Percentiles rank a stretch among this genome's conserved stretches.
Conservation (phyloP, 1,140 invertebrate species). For the Batillaria attramentaria region DNA sequence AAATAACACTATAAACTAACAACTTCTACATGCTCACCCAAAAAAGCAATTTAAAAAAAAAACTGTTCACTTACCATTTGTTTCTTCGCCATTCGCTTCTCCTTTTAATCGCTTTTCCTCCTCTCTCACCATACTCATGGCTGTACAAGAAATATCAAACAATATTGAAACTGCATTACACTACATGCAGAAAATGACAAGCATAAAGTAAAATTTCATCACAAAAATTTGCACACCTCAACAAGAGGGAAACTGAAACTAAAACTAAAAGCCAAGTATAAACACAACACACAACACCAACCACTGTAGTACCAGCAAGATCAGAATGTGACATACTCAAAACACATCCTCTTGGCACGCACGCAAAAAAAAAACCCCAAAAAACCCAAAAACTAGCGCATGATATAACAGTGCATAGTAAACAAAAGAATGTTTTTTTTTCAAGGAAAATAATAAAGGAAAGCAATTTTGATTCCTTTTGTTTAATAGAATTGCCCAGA, state of each 20-base stretch:
- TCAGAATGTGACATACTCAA: too few relatives aligned
- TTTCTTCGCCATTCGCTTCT: slow-evolving; percentile 40
- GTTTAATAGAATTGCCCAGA: background rate
- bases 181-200: too few relatives aligned
- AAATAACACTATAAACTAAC: background rate
- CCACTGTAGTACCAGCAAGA: too few relatives aligned
- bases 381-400: too few relatives aligned
- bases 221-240: too few relatives aligned
- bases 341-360: too few relatives aligned
- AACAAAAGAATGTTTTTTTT: background rate
- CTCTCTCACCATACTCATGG: slow-evolving; percentile 52
- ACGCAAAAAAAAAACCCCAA: too few relatives aligned
- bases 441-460: background rate
- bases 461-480: background rate
- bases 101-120: slow-evolving; percentile 35
- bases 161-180: background rate
- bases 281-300: too few relatives aligned
- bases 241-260: too few relatives aligned
- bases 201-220: too few relatives aligned
- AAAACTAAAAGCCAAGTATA: too few relatives aligned
- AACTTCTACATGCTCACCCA: background rate
- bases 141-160: slow-evolving; percentile 22
- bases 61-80: slow-evolving; percentile 38
- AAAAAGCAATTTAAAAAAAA: background rate
- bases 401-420: background rate